Evolutionary conservation across 2,113 vertebrate genomes (phyloP), one percentile per base, ranked within the genome.

Genomic region (Zingel zingel): DNA sequence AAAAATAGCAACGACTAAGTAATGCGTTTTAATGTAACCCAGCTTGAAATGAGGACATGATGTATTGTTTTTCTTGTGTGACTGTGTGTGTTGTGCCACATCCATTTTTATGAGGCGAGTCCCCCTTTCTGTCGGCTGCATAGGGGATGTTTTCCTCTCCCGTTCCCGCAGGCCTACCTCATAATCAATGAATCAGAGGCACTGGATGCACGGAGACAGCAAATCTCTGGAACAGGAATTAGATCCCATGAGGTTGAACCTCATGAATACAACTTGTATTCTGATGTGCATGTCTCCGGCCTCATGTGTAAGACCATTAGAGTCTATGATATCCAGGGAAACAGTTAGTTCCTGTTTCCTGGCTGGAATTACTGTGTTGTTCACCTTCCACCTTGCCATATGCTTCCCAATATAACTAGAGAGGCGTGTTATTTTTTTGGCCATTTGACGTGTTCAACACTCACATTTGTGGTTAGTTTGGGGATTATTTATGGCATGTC

Each of bases 211-310:
- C 30, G 10, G 54, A 74, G 74, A 73, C 72, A 84, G 79, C 83
- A 43, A 43, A 11, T 43, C 39, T 43, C 39, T 81, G 86, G 71
- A 87, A 58, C 62, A 74, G 81, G 87, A 80, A 86, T 77, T 43
- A 53, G 67, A 84, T 80, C 87, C 53, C 77, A 3, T 43, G 39
- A 43, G 58, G 19, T 82, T 86, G 50, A 86, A 83, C 82, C 75
- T 89, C 88, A 92, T 91, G 86, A 92, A 94, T 92, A 89, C 16
- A 59, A 27, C 65, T 75, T 16, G n/a, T 63, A 10, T 71, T 61
- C 61, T 75, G 21, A 57, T 72, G 68, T 72, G 47, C 71, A 64
- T 54, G 74, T 79, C 47, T 78, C 45, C 1, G 43, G 53, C 47
- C 67, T 80, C 84, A 75, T 85, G 83, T 69, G 73, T 89, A 69